Base-by-base conservation (phyloP, 2,113 vertebrate species). In the Limnothrissa miodon region DNA sequence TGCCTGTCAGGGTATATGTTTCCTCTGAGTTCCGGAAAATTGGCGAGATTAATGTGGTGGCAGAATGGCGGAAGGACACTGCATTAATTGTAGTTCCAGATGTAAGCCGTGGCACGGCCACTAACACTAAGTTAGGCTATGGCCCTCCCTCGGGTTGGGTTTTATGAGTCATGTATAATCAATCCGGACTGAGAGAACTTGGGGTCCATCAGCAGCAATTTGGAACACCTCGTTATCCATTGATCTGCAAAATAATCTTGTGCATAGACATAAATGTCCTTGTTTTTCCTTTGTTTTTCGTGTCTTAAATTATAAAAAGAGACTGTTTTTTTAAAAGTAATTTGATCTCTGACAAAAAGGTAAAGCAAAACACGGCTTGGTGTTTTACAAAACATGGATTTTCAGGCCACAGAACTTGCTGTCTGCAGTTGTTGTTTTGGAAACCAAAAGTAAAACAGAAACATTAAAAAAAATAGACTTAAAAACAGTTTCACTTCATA, bases 1-100 rank as follows among this genome's bases (percentile, higher is more conserved):
- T 93, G 90, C 90, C 84, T 88, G 84, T 86, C 85, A 84, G 88
- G 91, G 91, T 93, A 90, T 92, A 89, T 84, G 87, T 92, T 92
- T 89, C 92, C 87, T 87, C 78, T 17, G 89, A 92, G 92, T 93
- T 94, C 91, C 90, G 87, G 92, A 92, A 93, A 93, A 94, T 93
- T 91, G 92, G 87, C 42, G 80, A 94, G 92, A 94, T 94, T 93
- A 93, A 92, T 93, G 90, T 88, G 84, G 66, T 74, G 66, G 66
- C 66, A 15, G 66, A 89, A 66, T 74, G 83, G 92, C 90, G 91
- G 91, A 91, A 89, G 90, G 92, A 89, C 53, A 74, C 86, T 81
- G 89, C 25, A 89, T 88, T 94, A 93, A 94, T 94, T 90, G 89
- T n/a, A 85, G 92, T 93, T 93, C 93, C 94, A 94, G 92, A 93